phyloP scores from a whole-genome alignment of 1,140 invertebrate species.

The Cylas formicarius region DNA sequence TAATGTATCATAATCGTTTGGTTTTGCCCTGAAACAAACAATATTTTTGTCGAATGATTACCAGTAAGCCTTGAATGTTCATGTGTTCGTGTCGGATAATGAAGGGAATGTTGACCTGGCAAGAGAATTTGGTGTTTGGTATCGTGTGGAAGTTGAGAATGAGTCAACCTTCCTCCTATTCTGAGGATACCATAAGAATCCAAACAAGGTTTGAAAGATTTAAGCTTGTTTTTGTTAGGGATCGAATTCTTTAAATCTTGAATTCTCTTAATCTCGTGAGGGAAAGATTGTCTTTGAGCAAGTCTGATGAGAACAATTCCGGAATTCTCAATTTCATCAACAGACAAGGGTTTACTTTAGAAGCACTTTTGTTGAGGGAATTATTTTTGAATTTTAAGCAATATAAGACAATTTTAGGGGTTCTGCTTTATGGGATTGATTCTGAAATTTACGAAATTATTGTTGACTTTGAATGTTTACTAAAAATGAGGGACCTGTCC shows the following conservation, averaged over 20 bases:
- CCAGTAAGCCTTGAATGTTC: conserved; percentile 10
- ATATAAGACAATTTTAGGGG: conserved; percentile 16
- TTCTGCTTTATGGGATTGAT: too few species aligned
- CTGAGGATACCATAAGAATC: too few species aligned
- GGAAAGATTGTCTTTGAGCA: conserved; percentile 9
- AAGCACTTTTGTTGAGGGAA: neutral
- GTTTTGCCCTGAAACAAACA: conserved; percentile 14
- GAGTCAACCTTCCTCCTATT: too few species aligned
- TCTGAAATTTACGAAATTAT: conserved; percentile 1
- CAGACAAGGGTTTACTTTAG: too few species aligned
- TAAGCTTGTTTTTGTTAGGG: conserved; percentile 12
- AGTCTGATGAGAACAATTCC: conserved; percentile 19
- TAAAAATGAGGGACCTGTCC: conserved; percentile 17
- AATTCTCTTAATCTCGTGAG: conserved; percentile 4
- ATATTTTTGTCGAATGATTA: conserved; percentile 15
- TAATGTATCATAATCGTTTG: conserved; percentile 15
- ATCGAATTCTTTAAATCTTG: neutral
- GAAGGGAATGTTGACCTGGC: conserved; percentile 11
- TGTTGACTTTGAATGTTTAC: neutral
- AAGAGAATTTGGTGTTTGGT: conserved; percentile 8
- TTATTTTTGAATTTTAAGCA: conserved; percentile 10
- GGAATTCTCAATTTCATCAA: too few species aligned
- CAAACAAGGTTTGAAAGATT: too few species aligned
- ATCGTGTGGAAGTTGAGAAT: conserved; percentile 15
- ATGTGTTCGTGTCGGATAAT: conserved; percentile 18